Evolutionary conservation across 2,888 invertebrate genomes (phyloP).

Genomic region (Rhamphomyia laevipes): DNA sequence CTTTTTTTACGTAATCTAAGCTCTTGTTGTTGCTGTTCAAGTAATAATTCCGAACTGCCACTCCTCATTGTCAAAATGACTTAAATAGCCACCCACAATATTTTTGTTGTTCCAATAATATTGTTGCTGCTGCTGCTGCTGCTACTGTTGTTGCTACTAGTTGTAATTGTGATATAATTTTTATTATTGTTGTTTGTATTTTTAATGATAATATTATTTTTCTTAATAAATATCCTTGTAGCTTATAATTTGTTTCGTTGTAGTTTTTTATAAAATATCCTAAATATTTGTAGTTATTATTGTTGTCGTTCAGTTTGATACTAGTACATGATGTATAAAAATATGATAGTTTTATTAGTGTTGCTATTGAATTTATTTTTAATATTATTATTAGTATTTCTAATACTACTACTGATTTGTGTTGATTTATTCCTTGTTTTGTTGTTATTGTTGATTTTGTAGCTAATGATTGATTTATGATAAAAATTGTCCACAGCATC

Average conservation of each 20-base stretch:
- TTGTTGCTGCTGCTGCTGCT: background rate
- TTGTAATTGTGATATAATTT: background rate
- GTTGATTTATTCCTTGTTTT: too few species aligned
- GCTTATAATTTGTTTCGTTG: too few species aligned
- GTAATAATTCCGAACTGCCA: constrained; percentile 66
- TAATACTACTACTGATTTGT: too few species aligned
- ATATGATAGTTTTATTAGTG: constrained; percentile 5
- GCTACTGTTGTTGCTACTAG: background rate
- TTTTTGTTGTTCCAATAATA: background rate
- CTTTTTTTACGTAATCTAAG: constrained; percentile 51
- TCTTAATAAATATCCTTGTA: background rate
- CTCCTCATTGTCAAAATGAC: constrained; percentile 44
- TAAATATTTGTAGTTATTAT: background rate
- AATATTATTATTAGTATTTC: background rate
- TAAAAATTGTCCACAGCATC: constrained; percentile 20
- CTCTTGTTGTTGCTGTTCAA: constrained; percentile 62
- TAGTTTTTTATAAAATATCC: too few species aligned
- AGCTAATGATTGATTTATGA: constrained; percentile 14
- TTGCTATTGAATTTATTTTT: constrained; percentile 4
- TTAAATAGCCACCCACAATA: background rate
- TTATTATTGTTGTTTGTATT: constrained; percentile 1
- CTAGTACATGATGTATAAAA: too few species aligned
- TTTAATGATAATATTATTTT: background rate
- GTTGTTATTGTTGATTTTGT: constrained; percentile 10
- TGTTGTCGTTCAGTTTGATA: too few species aligned